A percentile compares a stretch with the other conserved stretches of the same genome.
phyloP scores from a whole-genome alignment of 2,888 invertebrate species.

The Monopis laevigella region DNA sequence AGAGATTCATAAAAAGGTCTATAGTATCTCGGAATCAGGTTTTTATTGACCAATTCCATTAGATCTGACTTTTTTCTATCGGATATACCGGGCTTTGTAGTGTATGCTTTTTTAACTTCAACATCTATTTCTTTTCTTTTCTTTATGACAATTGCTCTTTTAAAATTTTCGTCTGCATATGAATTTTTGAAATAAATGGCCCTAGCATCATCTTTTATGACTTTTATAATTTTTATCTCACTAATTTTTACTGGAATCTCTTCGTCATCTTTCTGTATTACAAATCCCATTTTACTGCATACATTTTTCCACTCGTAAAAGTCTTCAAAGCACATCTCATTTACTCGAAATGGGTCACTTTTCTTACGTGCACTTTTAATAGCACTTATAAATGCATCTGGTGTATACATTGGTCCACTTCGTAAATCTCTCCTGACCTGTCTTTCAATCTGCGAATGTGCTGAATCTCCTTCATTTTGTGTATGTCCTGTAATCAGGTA shows the following conservation, averaged over 20 bases:
- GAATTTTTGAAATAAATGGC: no score
- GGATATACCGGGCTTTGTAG: constrained; percentile 1
- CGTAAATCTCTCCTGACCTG: background rate
- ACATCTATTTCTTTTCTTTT: background rate
- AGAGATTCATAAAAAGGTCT: background rate
- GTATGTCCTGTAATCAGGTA: constrained; percentile 1
- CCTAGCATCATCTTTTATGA: no score
- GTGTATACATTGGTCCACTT: no score
- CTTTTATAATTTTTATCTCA: no score
- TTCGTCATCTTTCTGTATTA: no score
- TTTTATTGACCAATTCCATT: no score
- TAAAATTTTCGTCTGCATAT: no score
- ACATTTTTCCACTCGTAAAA: no score
- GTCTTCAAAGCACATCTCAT: constrained; percentile 1
- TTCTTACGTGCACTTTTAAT: constrained; percentile 19
- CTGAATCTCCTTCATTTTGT: constrained; percentile 1
- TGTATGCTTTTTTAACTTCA: background rate
- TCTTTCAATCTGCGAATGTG: background rate
- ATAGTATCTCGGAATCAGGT: no score
- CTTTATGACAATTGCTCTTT: background rate
- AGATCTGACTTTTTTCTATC: no score
- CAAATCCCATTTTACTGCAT: no score
- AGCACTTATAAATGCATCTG: constrained; percentile 17
- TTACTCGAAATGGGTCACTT: background rate
- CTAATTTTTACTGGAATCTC: no score